These are phyloP conservation scores for Drosophila nasuta DNA, from an alignment of 1,140 invertebrate genomes.

Conservation along the genomic window DNA sequence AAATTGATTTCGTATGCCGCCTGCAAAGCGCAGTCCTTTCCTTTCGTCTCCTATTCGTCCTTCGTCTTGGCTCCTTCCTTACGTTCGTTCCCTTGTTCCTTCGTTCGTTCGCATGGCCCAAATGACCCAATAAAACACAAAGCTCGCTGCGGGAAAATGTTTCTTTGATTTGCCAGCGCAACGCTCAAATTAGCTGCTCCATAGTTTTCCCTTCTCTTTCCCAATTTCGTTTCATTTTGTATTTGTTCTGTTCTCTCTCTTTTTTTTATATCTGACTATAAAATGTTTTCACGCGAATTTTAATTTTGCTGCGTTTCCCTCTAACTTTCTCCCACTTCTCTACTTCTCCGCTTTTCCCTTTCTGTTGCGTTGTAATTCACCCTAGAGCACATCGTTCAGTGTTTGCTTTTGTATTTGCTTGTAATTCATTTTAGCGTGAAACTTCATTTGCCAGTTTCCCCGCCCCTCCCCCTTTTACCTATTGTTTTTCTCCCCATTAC, in stretches of 20 bases:
- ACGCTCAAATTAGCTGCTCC: conserved; percentile 73
- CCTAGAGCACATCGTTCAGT: conserved; percentile 58
- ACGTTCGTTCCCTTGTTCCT: background rate
- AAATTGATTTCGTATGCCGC: conserved; percentile 78
- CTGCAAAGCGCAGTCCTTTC: conserved; percentile 10
- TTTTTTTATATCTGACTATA: conserved; percentile 72
- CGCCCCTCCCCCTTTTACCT: conserved; percentile 4
- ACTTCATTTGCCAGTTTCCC: conserved; percentile 50
- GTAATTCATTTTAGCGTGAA: conserved; percentile 78
- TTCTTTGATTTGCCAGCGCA: conserved; percentile 75
- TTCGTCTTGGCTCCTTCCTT: background rate
- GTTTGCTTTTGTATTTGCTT: conserved; percentile 64
- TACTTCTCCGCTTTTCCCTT: background rate
- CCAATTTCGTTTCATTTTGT: conserved; percentile 5
- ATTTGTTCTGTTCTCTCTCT: background rate
- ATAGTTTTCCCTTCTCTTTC: conserved; percentile 43
- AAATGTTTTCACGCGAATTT: conserved; percentile 76
- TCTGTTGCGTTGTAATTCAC: conserved; percentile 32
- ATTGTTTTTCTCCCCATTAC: conserved; percentile 15
- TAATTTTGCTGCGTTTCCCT: conserved; percentile 57
- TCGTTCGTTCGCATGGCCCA: conserved; percentile 7
- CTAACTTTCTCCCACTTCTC: background rate
- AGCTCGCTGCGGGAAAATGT: conserved; percentile 65
- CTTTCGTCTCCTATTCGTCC: background rate
- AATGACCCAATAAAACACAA: conserved; percentile 76